A percentile compares a stretch with the other conserved stretches of the same genome.
phyloP scores from a whole-genome alignment of 2,797 vertebrate species.

The Eulemur coronatus region DNA sequence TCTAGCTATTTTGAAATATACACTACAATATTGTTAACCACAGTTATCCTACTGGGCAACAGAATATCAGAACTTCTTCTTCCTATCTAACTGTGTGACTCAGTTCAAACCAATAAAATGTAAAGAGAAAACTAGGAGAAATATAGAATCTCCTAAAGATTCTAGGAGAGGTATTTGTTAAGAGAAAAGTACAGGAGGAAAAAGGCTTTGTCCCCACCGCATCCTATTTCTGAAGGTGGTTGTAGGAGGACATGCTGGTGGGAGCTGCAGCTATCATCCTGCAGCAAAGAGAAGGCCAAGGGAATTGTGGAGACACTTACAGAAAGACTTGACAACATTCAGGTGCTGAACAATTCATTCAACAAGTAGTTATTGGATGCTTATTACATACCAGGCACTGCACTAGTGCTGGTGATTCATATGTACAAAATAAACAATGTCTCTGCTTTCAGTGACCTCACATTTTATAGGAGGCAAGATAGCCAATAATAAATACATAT shows the following conservation, averaged over 20 bases:
- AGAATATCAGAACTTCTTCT: not conserved
- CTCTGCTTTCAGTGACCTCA: not conserved
- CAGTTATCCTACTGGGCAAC: not conserved
- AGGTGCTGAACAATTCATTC: not conserved
- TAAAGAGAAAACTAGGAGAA: not conserved
- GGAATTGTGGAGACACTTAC: not conserved
- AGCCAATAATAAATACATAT: not conserved
- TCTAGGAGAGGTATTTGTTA: not conserved
- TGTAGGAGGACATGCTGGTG: not conserved
- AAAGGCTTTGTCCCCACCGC: not conserved
- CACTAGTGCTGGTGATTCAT: not conserved
- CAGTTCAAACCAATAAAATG: slow-evolving; percentile 1
- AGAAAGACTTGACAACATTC: not conserved
- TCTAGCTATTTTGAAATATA: not conserved
- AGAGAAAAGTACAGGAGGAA: not conserved
- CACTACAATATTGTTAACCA: not conserved
- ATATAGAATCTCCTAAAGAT: not conserved
- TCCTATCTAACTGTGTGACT: not conserved
- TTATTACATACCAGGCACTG: not conserved
- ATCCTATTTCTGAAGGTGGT: not conserved
- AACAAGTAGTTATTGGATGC: not conserved
- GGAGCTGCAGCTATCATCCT: not conserved
- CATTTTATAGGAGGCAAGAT: not conserved
- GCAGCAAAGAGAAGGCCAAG: not conserved
- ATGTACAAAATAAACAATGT: not conserved